A percentile compares a stretch with the other conserved stretches of the same genome.
These are phyloP conservation scores for Varecia variegata DNA, from an alignment of 2,797 vertebrate genomes.

Conservation along the genomic window DNA sequence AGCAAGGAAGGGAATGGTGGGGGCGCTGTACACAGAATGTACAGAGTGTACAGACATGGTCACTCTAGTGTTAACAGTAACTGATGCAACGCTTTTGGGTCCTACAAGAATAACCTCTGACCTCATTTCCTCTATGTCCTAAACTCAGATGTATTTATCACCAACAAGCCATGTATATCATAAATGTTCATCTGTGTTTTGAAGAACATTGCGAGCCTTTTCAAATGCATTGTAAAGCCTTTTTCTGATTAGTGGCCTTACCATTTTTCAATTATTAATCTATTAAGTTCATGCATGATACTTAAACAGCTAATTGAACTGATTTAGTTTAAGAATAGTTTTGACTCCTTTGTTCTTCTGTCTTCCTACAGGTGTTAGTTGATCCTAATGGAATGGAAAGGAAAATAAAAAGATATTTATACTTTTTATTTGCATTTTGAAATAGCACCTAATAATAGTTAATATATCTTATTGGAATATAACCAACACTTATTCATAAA, in stretches of 20 bases:
- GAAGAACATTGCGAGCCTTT: conserved; percentile 1
- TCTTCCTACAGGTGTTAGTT: conserved; percentile 48
- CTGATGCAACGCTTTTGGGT: neutral
- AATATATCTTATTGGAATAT: conserved; percentile 25
- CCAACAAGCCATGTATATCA: neutral
- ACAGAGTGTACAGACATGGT: neutral
- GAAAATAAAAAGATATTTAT: conserved; percentile 19
- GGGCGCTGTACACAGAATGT: neutral
- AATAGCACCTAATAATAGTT: conserved; percentile 30
- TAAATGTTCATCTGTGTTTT: conserved; percentile 24
- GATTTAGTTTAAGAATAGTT: conserved; percentile 22
- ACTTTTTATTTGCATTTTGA: conserved; percentile 48
- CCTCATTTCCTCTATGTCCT: conserved; percentile 2
- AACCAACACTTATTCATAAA: neutral
- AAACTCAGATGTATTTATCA: neutral
- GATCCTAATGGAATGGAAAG: conserved; percentile 43
- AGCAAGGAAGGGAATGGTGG: neutral
- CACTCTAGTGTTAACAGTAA: neutral
- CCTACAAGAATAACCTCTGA: neutral
- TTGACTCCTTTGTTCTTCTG: conserved; percentile 47
- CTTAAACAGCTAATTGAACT: conserved; percentile 16
- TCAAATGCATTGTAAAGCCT: conserved; percentile 16
- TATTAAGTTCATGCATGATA: neutral
- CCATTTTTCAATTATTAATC: neutral
- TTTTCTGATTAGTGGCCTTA: neutral